Evolutionary conservation across 2,113 vertebrate genomes (phyloP), one percentile per base, ranked within the genome.

Genomic region (Notechis scutatus): DNA sequence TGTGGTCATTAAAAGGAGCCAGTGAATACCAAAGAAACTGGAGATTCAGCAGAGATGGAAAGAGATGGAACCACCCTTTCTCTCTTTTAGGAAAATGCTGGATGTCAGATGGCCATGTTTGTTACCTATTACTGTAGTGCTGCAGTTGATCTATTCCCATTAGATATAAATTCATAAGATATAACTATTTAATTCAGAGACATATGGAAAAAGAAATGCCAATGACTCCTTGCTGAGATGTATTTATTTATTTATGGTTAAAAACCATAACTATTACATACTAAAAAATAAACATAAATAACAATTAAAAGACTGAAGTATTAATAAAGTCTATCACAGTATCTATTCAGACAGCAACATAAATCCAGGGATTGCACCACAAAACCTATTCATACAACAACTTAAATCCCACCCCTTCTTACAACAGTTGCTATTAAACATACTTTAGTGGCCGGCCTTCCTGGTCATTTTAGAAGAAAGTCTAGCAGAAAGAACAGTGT

Each of bases 1-100:
- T 10, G 34, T 15, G 92, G 91, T 95, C 59, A 15, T 95, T 96
- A 95, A 93, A 94, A 85, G 57, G 64, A 93, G 89, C 95, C 94
- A 92, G 86, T 90, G 85, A 56, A 92, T 93, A 95, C 90, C 93
- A 92, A 92, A 93, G 92, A 86, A 97, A 92, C 93, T 94, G 96
- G 92, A 95, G 95, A 92, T 95, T 95, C 96, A 95, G 59, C 85
- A 88, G 61, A 10, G 2, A 7, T 59, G 24, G 20, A 42, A 85
- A 18, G 34, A 57, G 34, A 21, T 29, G 26, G 3, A 91, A 57
- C 11, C 39, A 7, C 47, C 34, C 34, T 86, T 11, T 87, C 42
- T 57, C 21, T 52, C 11, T 11, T 12, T 91, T 24, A 81, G 69
- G 90, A 90, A 90, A 85, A 54, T 9, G 50, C 9, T 12, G 64